Conservation (phyloP, 2,797 vertebrate species). For the Phataginus tetradactyla region DNA sequence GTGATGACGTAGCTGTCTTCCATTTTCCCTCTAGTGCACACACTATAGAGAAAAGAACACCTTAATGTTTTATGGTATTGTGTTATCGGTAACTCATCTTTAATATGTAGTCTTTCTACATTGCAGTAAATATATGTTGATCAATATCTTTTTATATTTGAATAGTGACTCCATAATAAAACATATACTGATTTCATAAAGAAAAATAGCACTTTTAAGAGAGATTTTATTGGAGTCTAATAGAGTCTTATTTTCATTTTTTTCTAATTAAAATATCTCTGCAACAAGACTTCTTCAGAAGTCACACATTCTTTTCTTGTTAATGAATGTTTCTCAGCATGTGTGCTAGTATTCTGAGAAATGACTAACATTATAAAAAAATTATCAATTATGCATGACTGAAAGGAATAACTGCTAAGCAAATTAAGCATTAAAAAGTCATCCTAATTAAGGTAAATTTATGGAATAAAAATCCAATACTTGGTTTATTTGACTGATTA, state of each 20-base stretch:
- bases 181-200: not conserved
- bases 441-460: slow-evolving; percentile 43
- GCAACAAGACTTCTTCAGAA: not conserved
- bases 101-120: not conserved
- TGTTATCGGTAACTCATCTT: not conserved
- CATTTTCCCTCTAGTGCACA: not conserved
- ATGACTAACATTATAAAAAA: slow-evolving; percentile 1
- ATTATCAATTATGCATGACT: not conserved
- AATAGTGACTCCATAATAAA: not conserved
- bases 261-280: not conserved
- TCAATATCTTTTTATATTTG: not conserved
- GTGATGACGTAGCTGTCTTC: not conserved
- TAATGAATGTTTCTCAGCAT: not conserved
- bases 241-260: not conserved
- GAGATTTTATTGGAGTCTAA: not conserved
- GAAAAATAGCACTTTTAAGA: not conserved
- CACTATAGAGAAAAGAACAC: not conserved
- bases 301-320: not conserved
- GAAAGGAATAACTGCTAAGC: not conserved
- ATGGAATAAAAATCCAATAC: slow-evolving; percentile 20
- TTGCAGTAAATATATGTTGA: not conserved
- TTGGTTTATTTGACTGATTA: slow-evolving; percentile 22
- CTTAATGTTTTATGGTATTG: not conserved
- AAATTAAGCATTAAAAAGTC: not conserved
- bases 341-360: not conserved